Base-by-base conservation (phyloP, 2,888 invertebrate species). In the Ornithoptera alexandrae region DNA sequence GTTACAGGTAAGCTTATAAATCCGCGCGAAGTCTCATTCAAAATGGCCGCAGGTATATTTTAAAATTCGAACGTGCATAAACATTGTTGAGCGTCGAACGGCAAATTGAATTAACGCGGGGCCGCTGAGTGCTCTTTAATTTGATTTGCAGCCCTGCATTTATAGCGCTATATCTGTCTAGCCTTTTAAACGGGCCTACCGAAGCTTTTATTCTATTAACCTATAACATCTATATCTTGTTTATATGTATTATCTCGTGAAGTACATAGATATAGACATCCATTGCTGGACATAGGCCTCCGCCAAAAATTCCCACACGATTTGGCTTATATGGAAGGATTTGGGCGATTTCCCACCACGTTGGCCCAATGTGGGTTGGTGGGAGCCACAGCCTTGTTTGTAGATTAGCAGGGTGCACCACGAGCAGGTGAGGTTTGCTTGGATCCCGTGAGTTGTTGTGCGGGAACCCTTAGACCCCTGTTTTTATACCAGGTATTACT, bases 31-130 rank as follows among this genome's bases (percentile, higher is more conserved):
- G 12, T 50, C 24, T n/a, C n/a, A 8, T n/a, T 15, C 57, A 36
- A 6, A 57, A 50, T 39, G 18, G 36, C n/a, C 65, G 22, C 22
- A 66, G 53, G 64, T 68, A 63, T 69, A 64, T 69, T 67, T 70
- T 67, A 67, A 70, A 71, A 68, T 70, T 70, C 67, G 60, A 70
- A 56, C 60, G 56, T 56, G 57, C 60, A 42, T 67, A 46, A 64
- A 62, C 61, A 59, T 36, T 57, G 69, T 62, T 57, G 64, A 65
- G 69, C 71, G 62, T 72, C 64, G 70, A 70, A 71, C 68, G 62
- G 73, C 72, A 79, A 84, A 85, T 82, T 79, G 69, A 81, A 83
- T 84, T 79, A 83, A 71, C 74, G 72, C 73, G 71, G 71, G 58
- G 76, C 75, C 72, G 76, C 70, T 62, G 70, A 78, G 77, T 78